Evolutionary conservation across 2,113 vertebrate genomes (phyloP), one percentile per base, ranked within the genome.

Genomic region (Lamprotornis superbus): DNA sequence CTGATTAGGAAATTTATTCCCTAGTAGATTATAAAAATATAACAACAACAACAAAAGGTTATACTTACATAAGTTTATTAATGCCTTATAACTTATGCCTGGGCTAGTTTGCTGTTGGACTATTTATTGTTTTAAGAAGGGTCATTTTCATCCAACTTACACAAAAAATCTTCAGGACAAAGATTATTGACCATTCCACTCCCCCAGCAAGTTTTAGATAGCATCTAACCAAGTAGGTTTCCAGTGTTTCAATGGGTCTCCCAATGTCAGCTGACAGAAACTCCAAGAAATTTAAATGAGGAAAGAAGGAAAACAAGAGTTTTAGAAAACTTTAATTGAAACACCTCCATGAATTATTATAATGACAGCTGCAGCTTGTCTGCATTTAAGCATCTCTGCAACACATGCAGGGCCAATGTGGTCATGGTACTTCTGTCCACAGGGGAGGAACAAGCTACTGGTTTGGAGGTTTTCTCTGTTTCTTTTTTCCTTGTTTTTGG

Each of bases 1-100:
- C 84, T 76, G 87, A 90, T 93, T 56, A 73, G 60, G 53, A 73
- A 84, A 89, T 89, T 39, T 42, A 94, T 91, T 92, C 68, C 60
- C 56, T 71, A 50, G n/a, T 16, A 89, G 71, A 57, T 82, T 76
- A 69, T 49, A 90, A 69, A 91, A 93, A 87, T 67, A 63, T 30
- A 73, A 85, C 27, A 79, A 63, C 40, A 74, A 63, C 33, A 55
- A 60, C 33, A 68, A 84, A 77, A 56, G 31, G 7, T 75, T 71
- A 60, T 28, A 37, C 19, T 80, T 89, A 44, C 0, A 0, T 50
- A 89, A 89, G 35, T 84, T 69, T 55, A 75, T 81, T 67, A 78
- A 92, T 70, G 21, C 8, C 25, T 65, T 57, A 14, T 42, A 68
- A 68, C 4, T 82, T 89, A 40, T 14, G 16, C 44, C 15, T 79